phyloP scores from a whole-genome alignment of 2,888 invertebrate species.

The Melolontha melolontha region DNA sequence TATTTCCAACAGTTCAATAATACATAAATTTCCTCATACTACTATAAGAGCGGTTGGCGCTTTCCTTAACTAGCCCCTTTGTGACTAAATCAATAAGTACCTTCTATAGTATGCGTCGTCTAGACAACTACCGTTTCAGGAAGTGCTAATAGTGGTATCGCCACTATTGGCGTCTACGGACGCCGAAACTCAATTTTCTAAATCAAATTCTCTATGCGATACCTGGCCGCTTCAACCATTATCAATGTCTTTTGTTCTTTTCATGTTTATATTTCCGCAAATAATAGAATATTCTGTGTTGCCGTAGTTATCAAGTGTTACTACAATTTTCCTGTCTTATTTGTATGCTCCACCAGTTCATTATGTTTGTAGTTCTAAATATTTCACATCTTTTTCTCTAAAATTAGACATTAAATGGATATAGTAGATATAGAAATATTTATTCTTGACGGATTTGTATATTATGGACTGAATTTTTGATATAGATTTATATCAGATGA shows the following conservation, averaged over 20 bases:
- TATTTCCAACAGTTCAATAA: neutral
- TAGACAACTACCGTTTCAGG: constrained; percentile 35
- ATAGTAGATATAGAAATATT: too few species aligned
- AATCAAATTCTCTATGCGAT: constrained; percentile 19
- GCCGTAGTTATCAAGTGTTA: too few species aligned
- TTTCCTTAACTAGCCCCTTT: constrained; percentile 28
- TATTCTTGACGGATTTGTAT: too few species aligned
- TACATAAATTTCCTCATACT: constrained; percentile 9
- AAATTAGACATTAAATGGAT: too few species aligned
- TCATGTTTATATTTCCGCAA: constrained; percentile 22
- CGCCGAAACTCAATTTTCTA: constrained; percentile 24
- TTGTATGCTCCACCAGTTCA: too few species aligned
- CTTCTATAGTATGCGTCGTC: constrained; percentile 28
- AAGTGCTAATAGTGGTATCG: constrained; percentile 31
- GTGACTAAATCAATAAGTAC: constrained; percentile 33
- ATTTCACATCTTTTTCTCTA: too few species aligned
- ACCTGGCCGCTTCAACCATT: constrained; percentile 3
- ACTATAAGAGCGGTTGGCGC: neutral
- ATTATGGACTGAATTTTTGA: too few species aligned
- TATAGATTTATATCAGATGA: too few species aligned
- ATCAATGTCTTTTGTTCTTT: constrained; percentile 23
- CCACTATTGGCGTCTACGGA: constrained; percentile 14
- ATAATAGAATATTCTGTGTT: constrained; percentile 18
- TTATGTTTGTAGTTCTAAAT: too few species aligned
- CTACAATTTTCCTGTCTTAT: too few species aligned